Evolutionary conservation across 2,113 vertebrate species (phyloP).

Genomic region (Gymnocephalus cernua): DNA sequence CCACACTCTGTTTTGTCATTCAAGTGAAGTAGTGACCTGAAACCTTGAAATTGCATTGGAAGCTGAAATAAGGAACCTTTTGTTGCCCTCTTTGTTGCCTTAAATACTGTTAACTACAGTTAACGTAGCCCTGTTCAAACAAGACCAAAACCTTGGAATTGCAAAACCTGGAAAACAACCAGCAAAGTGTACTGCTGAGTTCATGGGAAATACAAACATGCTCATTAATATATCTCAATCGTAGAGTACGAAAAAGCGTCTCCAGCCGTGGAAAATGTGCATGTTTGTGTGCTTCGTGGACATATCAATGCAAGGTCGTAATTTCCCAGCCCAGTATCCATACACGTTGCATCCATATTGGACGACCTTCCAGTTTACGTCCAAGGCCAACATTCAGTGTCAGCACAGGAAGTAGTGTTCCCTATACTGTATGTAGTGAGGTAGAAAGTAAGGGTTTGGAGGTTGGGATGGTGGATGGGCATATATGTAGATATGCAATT

Average conservation of each 20-base stretch:
- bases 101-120: neutral
- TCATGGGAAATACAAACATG: neutral
- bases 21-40: neutral
- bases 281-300: neutral
- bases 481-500: neutral
- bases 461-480: neutral
- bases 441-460: neutral
- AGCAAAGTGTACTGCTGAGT: neutral
- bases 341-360: neutral
- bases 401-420: neutral
- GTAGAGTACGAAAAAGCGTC: neutral
- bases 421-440: neutral
- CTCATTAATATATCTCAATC: neutral
- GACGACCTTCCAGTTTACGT: neutral
- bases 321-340: neutral
- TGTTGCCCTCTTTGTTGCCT: neutral
- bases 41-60: neutral
- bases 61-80: neutral
- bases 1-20: neutral
- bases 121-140: no score
- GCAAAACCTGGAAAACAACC: neutral
- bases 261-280: neutral
- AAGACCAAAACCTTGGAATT: neutral
- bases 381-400: neutral
- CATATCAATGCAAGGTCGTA: neutral